Evolutionary conservation across 2,888 invertebrate species (phyloP).

Genomic region (Argyra leucocephala): DNA sequence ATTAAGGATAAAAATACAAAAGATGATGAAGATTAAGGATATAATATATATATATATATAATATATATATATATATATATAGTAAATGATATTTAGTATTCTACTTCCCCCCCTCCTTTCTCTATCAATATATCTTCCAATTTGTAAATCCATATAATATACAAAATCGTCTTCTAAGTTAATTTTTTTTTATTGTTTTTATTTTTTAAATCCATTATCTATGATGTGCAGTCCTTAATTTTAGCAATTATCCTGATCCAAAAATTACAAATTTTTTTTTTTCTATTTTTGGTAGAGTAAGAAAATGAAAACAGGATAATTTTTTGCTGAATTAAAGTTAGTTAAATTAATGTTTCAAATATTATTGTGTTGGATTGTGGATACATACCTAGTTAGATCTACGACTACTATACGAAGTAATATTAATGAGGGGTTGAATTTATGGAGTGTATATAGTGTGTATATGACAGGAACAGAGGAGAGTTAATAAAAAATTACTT

Average conservation of each 20-base stretch:
- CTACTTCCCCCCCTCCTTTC: too few relatives aligned
- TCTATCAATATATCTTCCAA: neutral
- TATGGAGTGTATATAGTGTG: neutral
- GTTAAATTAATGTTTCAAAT: neutral
- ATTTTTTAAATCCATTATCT: slow-evolving; percentile 2
- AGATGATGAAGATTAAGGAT: slow-evolving; percentile 3
- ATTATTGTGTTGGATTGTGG: too few relatives aligned
- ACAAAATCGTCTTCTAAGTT: neutral
- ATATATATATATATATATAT: neutral
- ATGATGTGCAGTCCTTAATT: slow-evolving; percentile 9
- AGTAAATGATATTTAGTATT: neutral
- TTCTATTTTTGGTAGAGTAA: too few relatives aligned
- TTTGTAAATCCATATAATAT: neutral
- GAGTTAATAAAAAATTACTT: neutral
- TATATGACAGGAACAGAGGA: neutral
- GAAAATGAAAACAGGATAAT: neutral
- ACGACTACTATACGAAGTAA: too few relatives aligned
- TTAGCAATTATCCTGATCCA: neutral
- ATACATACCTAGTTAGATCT: too few relatives aligned
- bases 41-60: neutral
- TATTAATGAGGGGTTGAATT: neutral
- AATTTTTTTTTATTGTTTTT: neutral
- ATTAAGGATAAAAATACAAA: slow-evolving; percentile 7
- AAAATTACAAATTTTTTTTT: too few relatives aligned
- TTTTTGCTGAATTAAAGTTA: neutral